A percentile compares a stretch with the other conserved stretches of the same genome.
These are phyloP conservation scores for Dastarcus helophoroides DNA, from an alignment of 2,888 invertebrate species.

Conservation along the genomic window DNA sequence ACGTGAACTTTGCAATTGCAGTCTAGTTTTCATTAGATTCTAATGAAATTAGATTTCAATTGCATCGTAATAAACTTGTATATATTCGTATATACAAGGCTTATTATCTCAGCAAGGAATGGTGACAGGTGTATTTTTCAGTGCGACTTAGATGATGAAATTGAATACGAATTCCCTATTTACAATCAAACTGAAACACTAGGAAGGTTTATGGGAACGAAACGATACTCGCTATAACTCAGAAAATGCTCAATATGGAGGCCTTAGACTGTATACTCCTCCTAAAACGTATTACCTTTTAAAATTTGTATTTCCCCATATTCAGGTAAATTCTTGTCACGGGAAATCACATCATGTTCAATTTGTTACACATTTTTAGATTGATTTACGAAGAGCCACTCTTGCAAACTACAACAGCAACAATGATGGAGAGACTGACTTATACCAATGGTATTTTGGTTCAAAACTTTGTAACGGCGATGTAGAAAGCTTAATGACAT, in stretches of 20 bases:
- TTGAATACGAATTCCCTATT: constrained; percentile 66
- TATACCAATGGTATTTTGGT: constrained; percentile 63
- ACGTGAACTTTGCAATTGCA: too few species aligned
- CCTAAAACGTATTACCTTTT: constrained; percentile 48
- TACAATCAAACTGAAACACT: constrained; percentile 53
- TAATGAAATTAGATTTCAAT: too few species aligned
- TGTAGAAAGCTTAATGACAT: constrained; percentile 55
- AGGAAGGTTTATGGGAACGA: constrained; percentile 56
- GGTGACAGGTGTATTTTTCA: too few species aligned
- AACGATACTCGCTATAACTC: constrained; percentile 40
- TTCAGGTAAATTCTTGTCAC: constrained; percentile 38
- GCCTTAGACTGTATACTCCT: constrained; percentile 47
- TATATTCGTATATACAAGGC: too few species aligned
- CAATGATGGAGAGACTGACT: constrained; percentile 47
- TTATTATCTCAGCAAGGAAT: too few species aligned
- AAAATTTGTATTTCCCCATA: constrained; percentile 55
- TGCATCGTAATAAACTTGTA: too few species aligned
- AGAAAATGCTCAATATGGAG: constrained; percentile 46
- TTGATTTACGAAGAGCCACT: constrained; percentile 29
- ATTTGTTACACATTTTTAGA: too few species aligned
- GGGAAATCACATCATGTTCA: too few species aligned
- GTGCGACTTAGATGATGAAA: constrained; percentile 58
- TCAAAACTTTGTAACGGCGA: constrained; percentile 57
- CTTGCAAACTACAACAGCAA: constrained; percentile 30
- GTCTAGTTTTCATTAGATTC: too few species aligned